Percentiles rank a stretch among this genome's conserved stretches.
phyloP scores from a whole-genome alignment of 2,888 invertebrate species.

The Drosophila nigricruria region DNA sequence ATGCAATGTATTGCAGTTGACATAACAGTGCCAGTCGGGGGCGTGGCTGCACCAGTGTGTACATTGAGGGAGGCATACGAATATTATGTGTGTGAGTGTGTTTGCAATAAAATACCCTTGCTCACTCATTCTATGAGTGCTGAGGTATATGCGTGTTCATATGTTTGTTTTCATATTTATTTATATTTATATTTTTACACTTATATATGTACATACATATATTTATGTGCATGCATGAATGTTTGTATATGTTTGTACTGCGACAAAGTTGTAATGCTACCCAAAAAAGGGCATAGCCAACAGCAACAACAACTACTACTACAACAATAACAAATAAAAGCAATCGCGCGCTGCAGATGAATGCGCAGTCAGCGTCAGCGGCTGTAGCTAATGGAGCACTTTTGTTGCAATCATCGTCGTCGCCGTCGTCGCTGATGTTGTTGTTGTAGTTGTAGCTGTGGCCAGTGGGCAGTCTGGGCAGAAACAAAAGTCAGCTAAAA shows the following conservation, averaged over 20 bases:
- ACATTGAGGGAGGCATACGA: conserved; percentile 8
- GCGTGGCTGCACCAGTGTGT: conserved; percentile 12
- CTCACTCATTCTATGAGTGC: not conserved
- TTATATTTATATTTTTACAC: not conserved
- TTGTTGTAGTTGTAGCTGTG: conserved; percentile 5
- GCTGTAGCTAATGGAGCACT: conserved; percentile 50
- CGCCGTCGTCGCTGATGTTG: conserved; percentile 7
- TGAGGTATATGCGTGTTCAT: not conserved
- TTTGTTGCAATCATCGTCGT: conserved; percentile 46
- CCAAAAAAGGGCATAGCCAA: conserved; percentile 6
- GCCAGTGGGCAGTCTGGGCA: conserved; percentile 15
- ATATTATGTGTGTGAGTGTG: not conserved
- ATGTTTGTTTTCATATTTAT: not conserved
- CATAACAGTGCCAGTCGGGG: conserved; percentile 9
- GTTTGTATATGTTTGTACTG: not conserved
- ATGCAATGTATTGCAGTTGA: conserved; percentile 12
- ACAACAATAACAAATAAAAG: conserved; percentile 16
- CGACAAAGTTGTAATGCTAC: conserved; percentile 12
- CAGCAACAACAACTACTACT: conserved; percentile 20
- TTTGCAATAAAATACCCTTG: conserved; percentile 4
- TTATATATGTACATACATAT: not conserved
- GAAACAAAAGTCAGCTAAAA: conserved; percentile 49
- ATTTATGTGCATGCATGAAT: not conserved
- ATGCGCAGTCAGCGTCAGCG: conserved; percentile 19
- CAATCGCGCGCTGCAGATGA: conserved; percentile 24